Base-by-base conservation (phyloP, 2,113 vertebrate species). In the Lepisosteus osseus region DNA sequence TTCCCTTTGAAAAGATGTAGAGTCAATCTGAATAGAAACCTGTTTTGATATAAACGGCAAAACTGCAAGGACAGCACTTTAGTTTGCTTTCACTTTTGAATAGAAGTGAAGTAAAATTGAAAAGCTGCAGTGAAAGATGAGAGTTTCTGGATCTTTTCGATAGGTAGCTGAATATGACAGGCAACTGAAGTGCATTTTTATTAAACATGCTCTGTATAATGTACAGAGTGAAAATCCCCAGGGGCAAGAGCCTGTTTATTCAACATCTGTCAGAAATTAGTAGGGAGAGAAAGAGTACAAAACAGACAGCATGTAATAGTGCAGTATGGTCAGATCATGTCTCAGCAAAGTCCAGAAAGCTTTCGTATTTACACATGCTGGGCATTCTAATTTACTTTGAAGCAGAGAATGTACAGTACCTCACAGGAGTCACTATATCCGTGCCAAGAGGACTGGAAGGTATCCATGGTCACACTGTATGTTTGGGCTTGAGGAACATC, bases 191-290 rank as follows among this genome's bases (percentile, higher is more conserved):
- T 15, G 44, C 44, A 54, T 68, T 55, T 29, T 47, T 63, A 61
- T 68, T 51, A 73, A 66, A 66, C 43, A 72, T 15, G 42, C n/a
- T 47, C 9, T 73, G 72, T 12, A 29, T 62, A 68, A n/a, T 62
- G 65, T 11, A 42, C 45, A 6, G 42, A 13, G 9, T 61, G 47
- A 43, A 51, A 13, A 13, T 67, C 56, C 44, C 47, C 7, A 15
- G 51, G 42, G 59, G 13, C 55, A 14, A 45, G 67, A 0, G 72
- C 44, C 57, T 42, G 57, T 74, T 70, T 66, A 76, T 29, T 67
- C 74, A 74, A 77, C 65, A 76, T 78, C 72, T 78, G 70, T 78
- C 74, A 55, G 68, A 72, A 78, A 69, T 78, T 73, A 75, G 62
- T 61, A 65, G 54, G 14, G 65, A 68, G 41, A 72, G 66, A 69